Percentiles rank a stretch among this genome's conserved stretches.
phyloP scores from a whole-genome alignment of 2,888 invertebrate genomes.

The Sicus ferrugineus region DNA sequence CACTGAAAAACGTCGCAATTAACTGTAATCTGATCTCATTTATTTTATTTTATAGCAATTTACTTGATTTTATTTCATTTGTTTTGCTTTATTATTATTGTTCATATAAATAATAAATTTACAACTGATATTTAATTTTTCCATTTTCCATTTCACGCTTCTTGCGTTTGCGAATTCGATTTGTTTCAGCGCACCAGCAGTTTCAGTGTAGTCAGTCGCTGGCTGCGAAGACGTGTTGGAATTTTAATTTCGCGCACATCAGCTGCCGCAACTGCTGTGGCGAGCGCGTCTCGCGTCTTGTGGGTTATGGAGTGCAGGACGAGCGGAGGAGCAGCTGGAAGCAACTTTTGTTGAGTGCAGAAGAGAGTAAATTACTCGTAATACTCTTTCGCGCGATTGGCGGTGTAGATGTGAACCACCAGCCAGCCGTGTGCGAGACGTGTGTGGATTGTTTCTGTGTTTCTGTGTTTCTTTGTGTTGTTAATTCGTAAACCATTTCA shows the following conservation, averaged over 20 bases:
- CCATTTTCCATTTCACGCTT: too few species aligned
- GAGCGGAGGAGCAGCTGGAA: neutral
- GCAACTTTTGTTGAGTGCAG: neutral
- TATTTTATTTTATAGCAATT: too few species aligned
- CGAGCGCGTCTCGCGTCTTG: neutral
- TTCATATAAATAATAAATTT: too few species aligned
- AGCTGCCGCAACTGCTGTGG: neutral
- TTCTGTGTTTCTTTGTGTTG: neutral
- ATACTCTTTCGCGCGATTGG: slow-evolving; percentile 43
- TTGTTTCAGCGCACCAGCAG: neutral
- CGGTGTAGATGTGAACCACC: slow-evolving; percentile 35
- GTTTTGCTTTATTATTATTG: too few species aligned
- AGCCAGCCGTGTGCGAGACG: neutral
- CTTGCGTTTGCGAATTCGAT: too few species aligned
- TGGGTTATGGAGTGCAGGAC: too few species aligned
- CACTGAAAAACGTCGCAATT: too few species aligned
- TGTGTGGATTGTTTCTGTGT: slow-evolving; percentile 23
- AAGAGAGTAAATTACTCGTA: slow-evolving; percentile 3
- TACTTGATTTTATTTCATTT: too few species aligned
- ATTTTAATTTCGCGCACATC: slow-evolving; percentile 4
- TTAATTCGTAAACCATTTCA: slow-evolving; percentile 10
- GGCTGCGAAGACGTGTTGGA: neutral
- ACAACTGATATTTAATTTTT: too few species aligned
- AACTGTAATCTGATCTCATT: too few species aligned
- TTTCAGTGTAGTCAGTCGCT: neutral